Evolutionary conservation across 37 sponge, comb jelly and placozoan species (phyloP), one percentile per base, ranked within the genome.

Genomic region (Beroe forskalii): DNA sequence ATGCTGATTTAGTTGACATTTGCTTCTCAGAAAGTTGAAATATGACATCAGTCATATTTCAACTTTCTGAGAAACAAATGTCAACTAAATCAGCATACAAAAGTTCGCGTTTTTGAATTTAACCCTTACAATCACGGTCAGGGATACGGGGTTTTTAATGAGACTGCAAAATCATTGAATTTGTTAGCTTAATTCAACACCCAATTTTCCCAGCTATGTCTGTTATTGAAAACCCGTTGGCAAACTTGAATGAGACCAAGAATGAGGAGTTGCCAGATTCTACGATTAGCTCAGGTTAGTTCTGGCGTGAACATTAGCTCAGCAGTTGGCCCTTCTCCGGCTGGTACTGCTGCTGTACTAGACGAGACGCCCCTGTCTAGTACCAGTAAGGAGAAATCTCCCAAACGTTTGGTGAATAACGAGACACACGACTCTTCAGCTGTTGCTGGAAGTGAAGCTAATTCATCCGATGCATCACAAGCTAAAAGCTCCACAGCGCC

Each of bases 131-230:
- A n/a, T n/a, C n/a, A n/a, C n/a, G n/a, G n/a, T n/a, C n/a, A n/a
- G n/a, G n/a, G n/a, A n/a, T n/a, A n/a, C n/a, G n/a, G n/a, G n/a
- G n/a, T n/a, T n/a, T n/a, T n/a, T n/a, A n/a, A n/a, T n/a, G n/a
- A n/a, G n/a, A n/a, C n/a, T n/a, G n/a, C n/a, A n/a, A n/a, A n/a
- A n/a, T n/a, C n/a, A n/a, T n/a, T n/a, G n/a, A n/a, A n/a, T n/a
- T n/a, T n/a, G n/a, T n/a, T n/a, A n/a, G n/a, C n/a, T n/a, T n/a
- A n/a, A n/a, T n/a, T n/a, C n/a, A n/a, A n/a, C n/a, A n/a, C n/a
- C n/a, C n/a, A n/a, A n/a, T n/a, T n/a, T n/a, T n/a, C n/a, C n/a
- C 55, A 48, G 55, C 9, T 25, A 80, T 80, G 86, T 80, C 86
- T 19, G 86, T 80, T 23, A 80, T 80, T 24, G 86, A 80, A 25